Base-by-base conservation (phyloP, 2,113 vertebrate species). In the Xenus cinereus region DNA sequence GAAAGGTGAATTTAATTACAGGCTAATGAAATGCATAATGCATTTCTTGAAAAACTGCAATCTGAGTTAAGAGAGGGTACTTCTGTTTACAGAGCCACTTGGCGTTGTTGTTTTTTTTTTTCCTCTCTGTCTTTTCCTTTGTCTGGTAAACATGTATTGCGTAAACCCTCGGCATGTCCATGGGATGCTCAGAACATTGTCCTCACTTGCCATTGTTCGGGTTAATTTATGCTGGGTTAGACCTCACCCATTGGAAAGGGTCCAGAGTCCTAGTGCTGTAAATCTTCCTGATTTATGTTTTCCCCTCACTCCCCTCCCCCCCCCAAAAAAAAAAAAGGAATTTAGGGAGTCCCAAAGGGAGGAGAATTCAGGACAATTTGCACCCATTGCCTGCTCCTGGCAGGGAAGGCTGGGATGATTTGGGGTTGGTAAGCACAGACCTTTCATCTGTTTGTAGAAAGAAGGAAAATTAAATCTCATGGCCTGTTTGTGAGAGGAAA, bases 401-500 rank as follows among this genome's bases (percentile, higher is more conserved):
- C 56, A 87, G 77, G 48, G 62, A 91, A 56, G 20, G 17, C 33
- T 89, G 62, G 32, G 69, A 59, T 76, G 87, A 73, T 92, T 72
- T 93, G 86, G 66, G 86, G 21, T 23, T 92, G 84, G 69, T 87
- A 53, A 91, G 84, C 16, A 77, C 57, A 66, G 80, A 90, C 62
- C 71, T 91, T 91, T 96, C 91, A 89, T 89, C 83, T 87, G 37
- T 85, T 94, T 66, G 46, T 82, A 84, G 92, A 84, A 88, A 69
- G 86, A 84, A 95, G 80, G 86, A 92, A 95, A 96, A 95, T 96
- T 93, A 95, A 96, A 95, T 94, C 94, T 92, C 91, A 89, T 93
- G 89, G 92, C 84, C 84, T 94, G 94, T 91, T 95, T 93, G 89
- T 92, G 92, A 95, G 93, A 87, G 94, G 91, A 97, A 97, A 94